These are phyloP conservation scores for Alcedo quadribrachys DNA, from an alignment of 2,797 vertebrate species.

Conservation along the genomic window DNA sequence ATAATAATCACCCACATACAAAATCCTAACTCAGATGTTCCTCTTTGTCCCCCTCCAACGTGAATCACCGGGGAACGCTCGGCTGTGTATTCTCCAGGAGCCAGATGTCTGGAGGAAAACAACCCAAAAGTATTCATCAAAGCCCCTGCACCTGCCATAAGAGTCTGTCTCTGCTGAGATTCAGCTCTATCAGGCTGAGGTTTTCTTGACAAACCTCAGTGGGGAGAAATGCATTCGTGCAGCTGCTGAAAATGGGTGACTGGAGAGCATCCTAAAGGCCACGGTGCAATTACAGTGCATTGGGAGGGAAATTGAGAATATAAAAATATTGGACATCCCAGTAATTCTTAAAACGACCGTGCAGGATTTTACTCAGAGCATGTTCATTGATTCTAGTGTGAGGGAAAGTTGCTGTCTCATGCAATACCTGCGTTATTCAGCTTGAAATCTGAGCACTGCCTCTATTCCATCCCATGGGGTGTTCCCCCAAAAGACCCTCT, in stretches of 20 bases:
- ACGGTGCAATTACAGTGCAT: background rate
- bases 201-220: background rate
- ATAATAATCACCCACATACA: background rate
- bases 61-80: slow-evolving; percentile 11
- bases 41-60: background rate
- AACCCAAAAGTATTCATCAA: slow-evolving; percentile 18
- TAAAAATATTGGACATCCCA: background rate
- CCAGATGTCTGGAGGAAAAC: slow-evolving; percentile 58
- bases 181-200: background rate
- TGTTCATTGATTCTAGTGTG: slow-evolving; percentile 13
- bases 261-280: background rate
- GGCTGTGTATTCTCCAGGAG: background rate
- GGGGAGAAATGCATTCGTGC: background rate
- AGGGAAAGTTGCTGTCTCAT: slow-evolving; percentile 65
- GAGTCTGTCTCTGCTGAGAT: background rate
- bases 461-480: slow-evolving; percentile 13
- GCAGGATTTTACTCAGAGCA: slow-evolving; percentile 28
- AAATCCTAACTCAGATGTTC: background rate
- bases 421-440: background rate
- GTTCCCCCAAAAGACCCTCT: slow-evolving; percentile 17
- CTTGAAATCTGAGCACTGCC: slow-evolving; percentile 33
- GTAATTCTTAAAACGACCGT: slow-evolving; percentile 16
- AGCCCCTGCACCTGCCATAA: background rate
- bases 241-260: background rate
- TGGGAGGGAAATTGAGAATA: slow-evolving; percentile 16